A percentile compares a stretch with the other conserved stretches of the same genome.
phyloP scores from a whole-genome alignment of 2,888 invertebrate genomes.

The Lasioglossum figueresi region DNA sequence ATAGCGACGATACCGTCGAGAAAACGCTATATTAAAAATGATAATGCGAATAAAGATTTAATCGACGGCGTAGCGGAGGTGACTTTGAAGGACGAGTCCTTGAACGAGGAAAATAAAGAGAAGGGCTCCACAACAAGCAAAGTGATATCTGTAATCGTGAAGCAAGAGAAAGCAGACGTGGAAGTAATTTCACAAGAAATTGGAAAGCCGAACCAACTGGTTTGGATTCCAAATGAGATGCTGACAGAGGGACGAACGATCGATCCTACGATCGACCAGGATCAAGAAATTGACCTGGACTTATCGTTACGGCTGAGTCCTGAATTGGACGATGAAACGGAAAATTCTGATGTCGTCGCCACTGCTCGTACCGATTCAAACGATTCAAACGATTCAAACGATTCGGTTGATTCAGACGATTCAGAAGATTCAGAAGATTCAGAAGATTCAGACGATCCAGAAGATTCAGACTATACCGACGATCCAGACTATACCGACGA shows the following conservation, averaged over 20 bases:
- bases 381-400: too few species aligned
- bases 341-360: not conserved
- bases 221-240: conserved; percentile 56
- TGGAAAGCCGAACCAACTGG: conserved; percentile 46
- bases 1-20: not conserved
- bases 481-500: too few species aligned
- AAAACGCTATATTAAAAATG: not conserved
- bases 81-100: not conserved
- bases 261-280: not conserved
- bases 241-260: conserved; percentile 16
- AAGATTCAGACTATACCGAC: too few species aligned
- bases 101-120: not conserved
- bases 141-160: conserved; percentile 51
- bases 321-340: conserved; percentile 32
- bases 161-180: conserved; percentile 54
- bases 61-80: not conserved
- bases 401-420: too few species aligned
- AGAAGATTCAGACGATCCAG: too few species aligned
- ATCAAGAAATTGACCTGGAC: conserved; percentile 28
- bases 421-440: too few species aligned
- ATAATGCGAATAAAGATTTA: not conserved
- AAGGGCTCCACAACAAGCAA: not conserved
- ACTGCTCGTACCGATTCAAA: not conserved
- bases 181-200: not conserved
- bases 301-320: conserved; percentile 39